Evolutionary conservation across 2,797 vertebrate genomes (phyloP), one percentile per base, ranked within the genome.

Genomic region (Coregonus sp.): DNA sequence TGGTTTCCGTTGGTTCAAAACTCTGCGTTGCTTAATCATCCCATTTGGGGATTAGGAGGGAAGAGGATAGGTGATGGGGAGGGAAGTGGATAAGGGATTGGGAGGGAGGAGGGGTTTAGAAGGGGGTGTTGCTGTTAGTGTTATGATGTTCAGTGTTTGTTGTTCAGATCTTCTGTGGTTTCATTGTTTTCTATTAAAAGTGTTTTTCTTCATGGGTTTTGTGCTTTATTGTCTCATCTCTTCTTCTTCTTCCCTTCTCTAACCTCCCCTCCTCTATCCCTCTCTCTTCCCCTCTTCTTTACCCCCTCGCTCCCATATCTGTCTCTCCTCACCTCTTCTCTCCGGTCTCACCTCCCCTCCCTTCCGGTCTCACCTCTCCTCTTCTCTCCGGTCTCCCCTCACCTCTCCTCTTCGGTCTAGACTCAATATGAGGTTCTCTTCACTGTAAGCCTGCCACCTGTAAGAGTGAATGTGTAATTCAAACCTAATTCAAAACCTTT

Each of bases 151-250:
- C n/a, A 18, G 29, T 54, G 47, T 54, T 29, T 54, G 29, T 72
- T 15, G 70, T 33, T 31, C 47, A 51, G 20, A 51, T 25, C 4
- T 52, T 72, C 47, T 16, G 25, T 18, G 25, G 14, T 72, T 54
- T 18, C 50, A 31, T 29, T 69, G 12, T 52, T 72, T 72, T 29
- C 52, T 72, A 56, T 72, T 72, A 72, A 72, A 72, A 5, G 4
- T 29, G 1, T 37, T 20, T 56, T 59, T 79, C 20, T 59, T 63
- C 15, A 15, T 1, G 25, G 47, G 14, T 56, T 59, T 37, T 73
- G 52, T 51, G 20, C 66, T 31, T 59, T 83, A 61, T 76, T 33
- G 7, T 51, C 47, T 71, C 20, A 11, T 72, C n/a, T 51, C 69
- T 35, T 25, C 9, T 2, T 61, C 59, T 11, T 63, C 20, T 63